Conservation (phyloP, 2,797 vertebrate species). For the Melanotaenia trifasciata region DNA sequence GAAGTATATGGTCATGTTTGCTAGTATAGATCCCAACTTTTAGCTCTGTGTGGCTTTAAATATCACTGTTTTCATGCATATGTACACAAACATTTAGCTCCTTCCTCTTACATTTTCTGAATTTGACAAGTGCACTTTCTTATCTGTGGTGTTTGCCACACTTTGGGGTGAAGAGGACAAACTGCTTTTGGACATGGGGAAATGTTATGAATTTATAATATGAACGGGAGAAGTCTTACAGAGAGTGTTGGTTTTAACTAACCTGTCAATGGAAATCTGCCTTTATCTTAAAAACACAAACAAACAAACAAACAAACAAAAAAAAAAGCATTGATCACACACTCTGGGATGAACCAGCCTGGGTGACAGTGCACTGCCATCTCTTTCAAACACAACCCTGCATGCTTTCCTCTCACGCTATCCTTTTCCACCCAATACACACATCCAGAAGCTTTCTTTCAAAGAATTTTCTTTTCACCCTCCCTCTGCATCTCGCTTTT, state of each 20-base stretch:
- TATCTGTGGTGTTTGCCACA: conserved; percentile 27
- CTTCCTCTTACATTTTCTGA: conserved; percentile 29
- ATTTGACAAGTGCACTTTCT: conserved; percentile 49
- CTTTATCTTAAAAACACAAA: conserved; percentile 17
- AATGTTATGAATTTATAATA: conserved; percentile 56
- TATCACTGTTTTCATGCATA: conserved; percentile 15
- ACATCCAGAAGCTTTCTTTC: conserved; percentile 28
- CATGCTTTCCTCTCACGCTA: conserved; percentile 21
- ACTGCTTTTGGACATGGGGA: conserved; percentile 51
- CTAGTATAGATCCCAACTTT: conserved; percentile 58
- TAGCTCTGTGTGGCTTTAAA: conserved; percentile 20
- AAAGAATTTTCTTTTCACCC: conserved; percentile 29
- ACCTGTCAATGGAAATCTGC: conserved; percentile 51
- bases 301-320: not conserved
- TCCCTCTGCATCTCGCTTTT: conserved; percentile 29
- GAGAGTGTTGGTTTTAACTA: conserved; percentile 30
- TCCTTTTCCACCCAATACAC: conserved; percentile 12
- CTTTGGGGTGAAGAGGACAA: conserved; percentile 50
- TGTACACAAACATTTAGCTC: conserved; percentile 26
- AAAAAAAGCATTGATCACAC: conserved; percentile 62
- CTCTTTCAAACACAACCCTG: conserved; percentile 30
- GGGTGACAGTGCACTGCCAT: conserved; percentile 43
- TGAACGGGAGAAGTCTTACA: conserved; percentile 14
- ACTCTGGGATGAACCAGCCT: conserved; percentile 36
- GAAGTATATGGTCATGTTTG: conserved; percentile 34